These are phyloP conservation scores for Lepidurus couesii DNA, from an alignment of 1,140 invertebrate species.

Conservation along the genomic window DNA sequence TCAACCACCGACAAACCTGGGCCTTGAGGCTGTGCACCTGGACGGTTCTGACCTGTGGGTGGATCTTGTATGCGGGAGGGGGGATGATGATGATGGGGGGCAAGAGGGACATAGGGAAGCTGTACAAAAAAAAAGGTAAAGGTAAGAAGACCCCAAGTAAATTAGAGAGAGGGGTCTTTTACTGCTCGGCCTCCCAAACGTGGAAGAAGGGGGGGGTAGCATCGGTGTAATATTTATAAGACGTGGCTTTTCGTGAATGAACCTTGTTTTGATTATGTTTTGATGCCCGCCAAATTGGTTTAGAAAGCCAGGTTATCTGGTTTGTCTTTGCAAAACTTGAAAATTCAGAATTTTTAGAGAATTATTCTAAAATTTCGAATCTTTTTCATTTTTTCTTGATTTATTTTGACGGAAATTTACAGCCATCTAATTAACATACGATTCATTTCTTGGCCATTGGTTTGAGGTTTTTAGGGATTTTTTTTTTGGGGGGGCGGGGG, in stretches of 20 bases:
- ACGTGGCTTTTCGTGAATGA: neutral
- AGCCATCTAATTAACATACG: no score
- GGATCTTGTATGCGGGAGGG: neutral
- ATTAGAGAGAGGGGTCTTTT: neutral
- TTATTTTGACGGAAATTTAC: no score
- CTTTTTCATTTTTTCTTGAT: no score
- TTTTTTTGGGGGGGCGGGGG: no score
- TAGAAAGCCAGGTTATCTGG: neutral
- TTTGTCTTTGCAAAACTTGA: neutral
- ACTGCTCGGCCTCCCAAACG: no score
- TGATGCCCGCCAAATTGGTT: neutral
- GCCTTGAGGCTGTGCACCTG: conserved; percentile 7
- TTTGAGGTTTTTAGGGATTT: no score
- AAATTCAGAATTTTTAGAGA: neutral
- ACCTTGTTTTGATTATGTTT: neutral
- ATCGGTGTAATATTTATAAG: neutral
- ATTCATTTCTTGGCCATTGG: no score
- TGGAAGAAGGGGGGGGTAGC: neutral
- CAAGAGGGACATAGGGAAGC: neutral
- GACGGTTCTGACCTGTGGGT: neutral
- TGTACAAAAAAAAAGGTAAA: neutral
- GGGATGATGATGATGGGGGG: neutral
- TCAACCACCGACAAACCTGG: neutral
- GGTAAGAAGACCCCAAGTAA: neutral
- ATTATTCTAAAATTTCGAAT: neutral